These are phyloP conservation scores for Drosophila pandora DNA, from an alignment of 1,140 invertebrate species.

Conservation along the genomic window DNA sequence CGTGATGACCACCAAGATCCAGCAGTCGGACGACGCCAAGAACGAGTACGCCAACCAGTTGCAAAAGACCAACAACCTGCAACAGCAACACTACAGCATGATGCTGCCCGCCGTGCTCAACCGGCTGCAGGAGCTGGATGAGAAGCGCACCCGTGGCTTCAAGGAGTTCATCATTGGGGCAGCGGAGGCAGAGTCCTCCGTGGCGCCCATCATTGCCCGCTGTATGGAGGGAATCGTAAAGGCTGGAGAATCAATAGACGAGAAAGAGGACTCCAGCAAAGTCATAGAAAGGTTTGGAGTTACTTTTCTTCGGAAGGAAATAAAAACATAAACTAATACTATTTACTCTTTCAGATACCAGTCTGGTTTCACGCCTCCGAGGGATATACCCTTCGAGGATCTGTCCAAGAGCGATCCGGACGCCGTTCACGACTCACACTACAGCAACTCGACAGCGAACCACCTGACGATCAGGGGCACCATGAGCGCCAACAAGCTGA, in stretches of 20 bases:
- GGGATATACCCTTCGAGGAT: conserved; percentile 98
- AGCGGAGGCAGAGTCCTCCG: conserved; percentile 95
- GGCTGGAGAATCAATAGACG: conserved; percentile 95
- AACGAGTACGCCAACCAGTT: conserved; percentile 98
- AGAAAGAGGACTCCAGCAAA: conserved; percentile 88
- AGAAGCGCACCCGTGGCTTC: conserved; percentile 96
- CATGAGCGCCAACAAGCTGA: conserved; percentile 92
- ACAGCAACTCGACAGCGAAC: conserved; percentile 85
- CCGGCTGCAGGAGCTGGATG: conserved; percentile 94
- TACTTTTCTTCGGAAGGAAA: background rate
- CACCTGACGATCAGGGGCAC: conserved; percentile 93
- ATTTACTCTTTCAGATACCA: conserved; percentile 88
- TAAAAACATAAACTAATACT: background rate
- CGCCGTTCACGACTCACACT: conserved; percentile 75
- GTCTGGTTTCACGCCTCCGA: conserved; percentile 96
- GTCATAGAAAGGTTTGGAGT: conserved; percentile 79
- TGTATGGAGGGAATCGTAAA: conserved; percentile 97
- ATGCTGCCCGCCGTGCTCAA: conserved; percentile 91
- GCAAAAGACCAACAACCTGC: conserved; percentile 97
- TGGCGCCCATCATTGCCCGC: conserved; percentile 97
- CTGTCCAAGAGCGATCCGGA: conserved; percentile 86
- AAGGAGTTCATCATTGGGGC: conserved; percentile 95
- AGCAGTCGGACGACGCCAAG: conserved; percentile 97
- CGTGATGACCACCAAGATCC: conserved; percentile 93
- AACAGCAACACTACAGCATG: conserved; percentile 92